Conservation (phyloP, 2,888 invertebrate species). For the Tenthredo livida region DNA sequence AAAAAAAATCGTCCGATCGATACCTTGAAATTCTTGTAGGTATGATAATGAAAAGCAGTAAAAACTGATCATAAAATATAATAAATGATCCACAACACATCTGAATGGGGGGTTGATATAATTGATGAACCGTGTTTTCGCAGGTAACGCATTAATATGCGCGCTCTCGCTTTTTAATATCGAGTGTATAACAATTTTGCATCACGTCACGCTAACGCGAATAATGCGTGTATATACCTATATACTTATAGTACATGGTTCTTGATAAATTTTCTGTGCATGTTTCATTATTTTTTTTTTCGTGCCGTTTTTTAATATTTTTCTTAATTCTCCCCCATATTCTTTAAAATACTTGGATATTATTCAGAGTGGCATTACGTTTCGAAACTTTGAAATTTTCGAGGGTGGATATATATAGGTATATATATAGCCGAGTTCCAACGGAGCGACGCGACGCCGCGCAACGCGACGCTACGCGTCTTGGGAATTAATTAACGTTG, state of each 20-base stretch:
- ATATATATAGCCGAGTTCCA: not conserved
- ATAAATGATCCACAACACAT: not conserved
- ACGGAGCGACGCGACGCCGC: not conserved
- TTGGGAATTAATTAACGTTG: conserved; percentile 46
- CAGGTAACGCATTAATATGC: not conserved
- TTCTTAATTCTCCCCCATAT: not conserved
- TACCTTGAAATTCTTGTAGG: too few species aligned
- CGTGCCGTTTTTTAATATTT: not conserved
- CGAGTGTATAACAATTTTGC: not conserved
- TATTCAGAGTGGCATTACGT: not conserved
- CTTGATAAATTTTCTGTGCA: not conserved
- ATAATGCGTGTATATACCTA: not conserved
- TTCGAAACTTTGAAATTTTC: conserved; percentile 18
- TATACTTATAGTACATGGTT: not conserved
- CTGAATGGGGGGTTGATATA: not conserved
- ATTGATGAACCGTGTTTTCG: conserved; percentile 10
- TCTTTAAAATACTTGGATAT: not conserved
- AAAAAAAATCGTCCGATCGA: not conserved
- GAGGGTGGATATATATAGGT: not conserved
- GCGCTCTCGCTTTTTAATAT: not conserved
- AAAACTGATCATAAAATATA: not conserved
- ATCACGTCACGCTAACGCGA: not conserved
- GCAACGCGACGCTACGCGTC: not conserved
- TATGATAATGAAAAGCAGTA: not conserved
- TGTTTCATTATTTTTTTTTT: not conserved